phyloP scores from a whole-genome alignment of 2,888 invertebrate genomes.

The Tenthredo amoena region DNA sequence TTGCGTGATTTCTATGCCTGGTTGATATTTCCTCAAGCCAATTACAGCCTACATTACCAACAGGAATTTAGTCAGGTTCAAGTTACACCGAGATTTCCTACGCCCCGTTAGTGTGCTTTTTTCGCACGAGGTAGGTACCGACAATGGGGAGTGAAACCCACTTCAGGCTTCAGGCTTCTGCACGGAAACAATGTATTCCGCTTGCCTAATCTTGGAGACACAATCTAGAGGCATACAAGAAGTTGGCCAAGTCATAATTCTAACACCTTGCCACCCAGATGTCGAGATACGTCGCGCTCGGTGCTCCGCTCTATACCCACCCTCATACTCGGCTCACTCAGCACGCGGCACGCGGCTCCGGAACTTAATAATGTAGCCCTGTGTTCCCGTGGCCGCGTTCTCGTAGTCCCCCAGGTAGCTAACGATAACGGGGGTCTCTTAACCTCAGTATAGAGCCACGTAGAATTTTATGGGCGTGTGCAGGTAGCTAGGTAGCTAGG shows the following conservation, averaged over 20 bases:
- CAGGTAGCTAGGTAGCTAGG: neutral
- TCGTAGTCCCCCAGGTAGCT: conserved; percentile 21
- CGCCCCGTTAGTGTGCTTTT: neutral
- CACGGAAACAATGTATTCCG: conserved; percentile 34
- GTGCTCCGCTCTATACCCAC: conserved; percentile 8
- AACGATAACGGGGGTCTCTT: conserved; percentile 40
- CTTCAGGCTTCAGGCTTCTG: conserved; percentile 8
- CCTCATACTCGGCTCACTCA: conserved; percentile 31
- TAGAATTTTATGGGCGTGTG: conserved; percentile 9
- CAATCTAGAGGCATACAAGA: conserved; percentile 58
- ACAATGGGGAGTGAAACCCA: conserved; percentile 25
- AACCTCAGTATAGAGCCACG: conserved; percentile 12
- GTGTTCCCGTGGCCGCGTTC: conserved; percentile 28
- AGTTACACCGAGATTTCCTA: neutral
- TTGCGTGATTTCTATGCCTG: neutral
- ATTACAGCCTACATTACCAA: conserved; percentile 10
- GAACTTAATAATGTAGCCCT: conserved; percentile 43
- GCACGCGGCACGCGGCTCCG: conserved; percentile 36
- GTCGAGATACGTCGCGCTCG: conserved; percentile 65
- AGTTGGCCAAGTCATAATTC: conserved; percentile 71
- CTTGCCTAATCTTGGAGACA: conserved; percentile 29
- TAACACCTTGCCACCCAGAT: conserved; percentile 70
- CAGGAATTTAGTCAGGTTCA: conserved; percentile 5
- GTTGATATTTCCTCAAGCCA: conserved; percentile 21
- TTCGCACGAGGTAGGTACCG: neutral